phyloP scores from a whole-genome alignment of 2,888 invertebrate genomes.

The Phragmatobia fuliginosa region DNA sequence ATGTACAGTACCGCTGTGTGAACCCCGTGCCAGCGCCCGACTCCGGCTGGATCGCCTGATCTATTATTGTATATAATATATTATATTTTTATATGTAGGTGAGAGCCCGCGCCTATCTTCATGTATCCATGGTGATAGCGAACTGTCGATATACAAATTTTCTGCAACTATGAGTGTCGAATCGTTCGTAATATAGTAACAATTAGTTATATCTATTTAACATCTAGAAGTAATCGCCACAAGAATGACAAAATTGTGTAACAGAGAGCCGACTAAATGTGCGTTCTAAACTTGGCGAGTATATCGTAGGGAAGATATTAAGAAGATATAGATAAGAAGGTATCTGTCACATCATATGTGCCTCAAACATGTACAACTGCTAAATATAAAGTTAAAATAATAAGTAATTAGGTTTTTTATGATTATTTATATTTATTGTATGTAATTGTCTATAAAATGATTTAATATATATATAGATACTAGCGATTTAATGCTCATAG shows the following conservation, averaged over 20 bases:
- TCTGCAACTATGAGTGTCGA: neutral
- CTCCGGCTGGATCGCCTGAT: constrained; percentile 13
- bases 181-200: neutral
- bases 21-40: neutral
- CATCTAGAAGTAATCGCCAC: neutral
- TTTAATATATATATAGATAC: neutral
- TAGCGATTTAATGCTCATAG: neutral
- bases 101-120: constrained; percentile 16
- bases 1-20: constrained; percentile 2
- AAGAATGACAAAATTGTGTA: neutral
- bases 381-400: neutral
- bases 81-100: constrained; percentile 53
- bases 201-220: neutral
- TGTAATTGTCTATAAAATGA: no score
- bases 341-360: neutral
- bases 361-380: neutral
- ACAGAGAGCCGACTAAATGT: no score
- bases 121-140: constrained; percentile 8
- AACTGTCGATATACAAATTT: neutral
- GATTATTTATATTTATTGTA: no score
- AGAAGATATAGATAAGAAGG: no score
- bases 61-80: constrained; percentile 33
- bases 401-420: no score
- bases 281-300: no score
- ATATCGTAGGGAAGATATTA: neutral